Conservation (phyloP, 2,797 vertebrate species). For the Acestrorhynchus altus region DNA sequence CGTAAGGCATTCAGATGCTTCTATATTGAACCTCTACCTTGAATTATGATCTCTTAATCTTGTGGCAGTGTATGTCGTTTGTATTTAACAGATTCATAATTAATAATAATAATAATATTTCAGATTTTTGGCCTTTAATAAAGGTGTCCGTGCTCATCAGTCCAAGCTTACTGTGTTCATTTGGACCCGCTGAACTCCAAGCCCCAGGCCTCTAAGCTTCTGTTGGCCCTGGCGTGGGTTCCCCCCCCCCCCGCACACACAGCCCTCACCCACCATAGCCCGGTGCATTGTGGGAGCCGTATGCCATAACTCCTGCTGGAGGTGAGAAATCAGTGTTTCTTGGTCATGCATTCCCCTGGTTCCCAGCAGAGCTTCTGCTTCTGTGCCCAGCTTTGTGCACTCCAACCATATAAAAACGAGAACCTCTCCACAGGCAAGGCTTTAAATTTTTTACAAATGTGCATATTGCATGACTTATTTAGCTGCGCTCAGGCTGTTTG, state of each 20-base stretch:
- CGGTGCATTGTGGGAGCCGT: constrained; percentile 38
- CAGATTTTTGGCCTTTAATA: not conserved
- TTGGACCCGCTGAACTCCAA: not conserved
- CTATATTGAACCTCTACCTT: too few relatives aligned
- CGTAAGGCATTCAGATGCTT: too few relatives aligned
- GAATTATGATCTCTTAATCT: too few relatives aligned
- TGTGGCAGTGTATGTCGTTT: too few relatives aligned
- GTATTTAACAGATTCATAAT: too few relatives aligned
- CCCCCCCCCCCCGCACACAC: too few relatives aligned
- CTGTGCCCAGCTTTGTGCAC: constrained; percentile 21
- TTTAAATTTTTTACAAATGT: constrained; percentile 9
- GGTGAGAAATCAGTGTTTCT: constrained; percentile 23
- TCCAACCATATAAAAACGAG: not conserved
- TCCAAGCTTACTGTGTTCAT: not conserved
- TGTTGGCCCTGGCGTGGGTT: not conserved
- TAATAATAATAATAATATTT: too few relatives aligned
- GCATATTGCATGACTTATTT: constrained; percentile 51
- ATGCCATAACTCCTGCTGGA: constrained; percentile 13
- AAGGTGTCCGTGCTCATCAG: not conserved
- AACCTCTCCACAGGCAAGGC: constrained; percentile 28
- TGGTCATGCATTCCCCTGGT: constrained; percentile 32
- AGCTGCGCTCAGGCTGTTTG: constrained; percentile 12
- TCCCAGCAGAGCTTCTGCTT: constrained; percentile 17
- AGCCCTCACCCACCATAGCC: not conserved
- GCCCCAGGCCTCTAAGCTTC: constrained; percentile 30